Conservation (phyloP, 2,113 vertebrate genomes). For the Protobothrops mucrosquamatus region DNA sequence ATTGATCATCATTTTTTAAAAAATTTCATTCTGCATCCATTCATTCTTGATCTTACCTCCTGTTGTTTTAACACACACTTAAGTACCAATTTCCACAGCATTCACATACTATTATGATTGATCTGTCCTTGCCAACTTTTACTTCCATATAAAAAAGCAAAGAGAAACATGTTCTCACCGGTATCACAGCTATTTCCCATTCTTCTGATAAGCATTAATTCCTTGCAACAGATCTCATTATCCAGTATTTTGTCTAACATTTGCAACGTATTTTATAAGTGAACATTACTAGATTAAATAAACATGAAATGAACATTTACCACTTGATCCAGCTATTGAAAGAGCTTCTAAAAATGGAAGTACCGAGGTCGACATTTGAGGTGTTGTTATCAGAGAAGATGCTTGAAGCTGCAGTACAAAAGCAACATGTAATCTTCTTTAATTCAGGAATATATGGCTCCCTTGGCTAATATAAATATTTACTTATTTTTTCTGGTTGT, state of each 20-base stretch:
- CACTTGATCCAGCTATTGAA: conserved; percentile 82
- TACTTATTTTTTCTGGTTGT: not conserved
- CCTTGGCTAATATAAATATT: not conserved
- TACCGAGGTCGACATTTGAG: conserved; percentile 75
- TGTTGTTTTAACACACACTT: not conserved
- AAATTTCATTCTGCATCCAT: not conserved
- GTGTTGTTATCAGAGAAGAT: conserved; percentile 67
- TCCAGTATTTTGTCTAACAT: not conserved
- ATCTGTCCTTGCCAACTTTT: not conserved
- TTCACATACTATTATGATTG: not conserved
- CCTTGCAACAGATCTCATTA: not conserved
- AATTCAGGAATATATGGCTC: not conserved
- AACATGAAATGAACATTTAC: conserved; percentile 22
- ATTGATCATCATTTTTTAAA: not conserved
- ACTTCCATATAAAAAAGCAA: not conserved
- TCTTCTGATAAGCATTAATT: not conserved
- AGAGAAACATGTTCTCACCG: not conserved
- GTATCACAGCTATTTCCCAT: not conserved
- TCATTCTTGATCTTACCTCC: not conserved
- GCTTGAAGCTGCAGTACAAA: conserved; percentile 68
- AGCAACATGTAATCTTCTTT: not conserved
- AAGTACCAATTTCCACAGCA: not conserved
- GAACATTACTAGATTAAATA: conserved; percentile 2
- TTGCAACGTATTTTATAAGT: not conserved
- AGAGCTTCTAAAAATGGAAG: conserved; percentile 76